These are phyloP conservation scores for Eonycteris spelaea DNA, from an alignment of 2,113 vertebrate genomes.

Conservation along the genomic window DNA sequence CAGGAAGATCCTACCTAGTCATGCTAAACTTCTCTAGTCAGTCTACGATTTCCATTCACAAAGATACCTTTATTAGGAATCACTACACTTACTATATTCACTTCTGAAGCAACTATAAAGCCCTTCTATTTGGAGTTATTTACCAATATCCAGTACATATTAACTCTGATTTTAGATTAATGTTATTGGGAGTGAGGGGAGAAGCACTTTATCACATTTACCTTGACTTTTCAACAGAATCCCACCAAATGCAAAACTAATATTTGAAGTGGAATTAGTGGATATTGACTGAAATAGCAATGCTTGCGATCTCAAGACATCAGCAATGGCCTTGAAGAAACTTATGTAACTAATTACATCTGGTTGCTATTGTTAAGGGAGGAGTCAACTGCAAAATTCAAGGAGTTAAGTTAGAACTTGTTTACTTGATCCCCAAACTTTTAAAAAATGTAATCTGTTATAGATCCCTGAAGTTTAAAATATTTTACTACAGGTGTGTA, in stretches of 20 bases:
- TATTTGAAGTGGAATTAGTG: constrained; percentile 96
- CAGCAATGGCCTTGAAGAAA: constrained; percentile 48
- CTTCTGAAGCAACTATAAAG: not conserved
- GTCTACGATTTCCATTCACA: not conserved
- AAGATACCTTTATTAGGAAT: not conserved
- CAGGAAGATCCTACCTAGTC: not conserved
- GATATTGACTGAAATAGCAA: constrained; percentile 87
- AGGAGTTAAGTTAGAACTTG: constrained; percentile 21
- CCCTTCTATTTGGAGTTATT: not conserved
- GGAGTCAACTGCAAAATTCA: constrained; percentile 60
- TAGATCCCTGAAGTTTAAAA: constrained; percentile 44
- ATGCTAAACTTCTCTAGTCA: not conserved
- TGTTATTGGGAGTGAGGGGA: not conserved
- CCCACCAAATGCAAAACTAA: constrained; percentile 95
- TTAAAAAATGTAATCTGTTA: constrained; percentile 55
- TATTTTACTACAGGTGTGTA: constrained; percentile 64
- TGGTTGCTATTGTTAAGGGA: constrained; percentile 43
- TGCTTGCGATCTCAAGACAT: constrained; percentile 5
- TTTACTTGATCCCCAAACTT: constrained; percentile 32
- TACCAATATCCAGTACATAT: not conserved
- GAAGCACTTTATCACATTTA: constrained; percentile 44
- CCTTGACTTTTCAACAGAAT: constrained; percentile 92
- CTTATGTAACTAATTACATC: constrained; percentile 4
- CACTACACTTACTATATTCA: not conserved
- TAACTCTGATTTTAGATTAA: not conserved